Conservation (phyloP, 2,797 vertebrate species). For the Pipistrellus nathusii region DNA sequence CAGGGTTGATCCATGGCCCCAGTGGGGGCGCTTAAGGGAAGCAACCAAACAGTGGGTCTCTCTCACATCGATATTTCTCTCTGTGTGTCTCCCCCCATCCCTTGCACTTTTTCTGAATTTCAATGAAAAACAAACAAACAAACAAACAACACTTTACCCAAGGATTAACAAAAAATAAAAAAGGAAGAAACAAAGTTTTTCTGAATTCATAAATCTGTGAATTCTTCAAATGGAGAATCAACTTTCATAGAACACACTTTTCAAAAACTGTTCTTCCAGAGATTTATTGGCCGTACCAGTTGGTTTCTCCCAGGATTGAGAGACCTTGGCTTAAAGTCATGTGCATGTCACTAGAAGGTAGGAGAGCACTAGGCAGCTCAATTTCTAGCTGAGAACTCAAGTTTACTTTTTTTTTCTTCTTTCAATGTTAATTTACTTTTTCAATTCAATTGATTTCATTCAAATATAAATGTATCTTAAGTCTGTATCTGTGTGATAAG, state of each 20-base stretch:
- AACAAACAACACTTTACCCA: too few relatives aligned
- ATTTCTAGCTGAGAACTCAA: neutral
- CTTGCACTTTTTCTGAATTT: too few relatives aligned
- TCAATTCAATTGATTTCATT: neutral
- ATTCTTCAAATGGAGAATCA: neutral
- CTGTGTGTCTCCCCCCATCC: too few relatives aligned
- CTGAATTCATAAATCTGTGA: neutral
- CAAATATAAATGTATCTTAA: neutral
- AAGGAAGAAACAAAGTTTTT: neutral
- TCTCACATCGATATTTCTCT: too few relatives aligned
- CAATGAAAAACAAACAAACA: too few relatives aligned
- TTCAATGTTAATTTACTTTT: neutral
- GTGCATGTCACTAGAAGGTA: neutral
- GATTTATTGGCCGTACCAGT: neutral
- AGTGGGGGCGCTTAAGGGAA: too few relatives aligned
- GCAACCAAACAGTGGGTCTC: too few relatives aligned
- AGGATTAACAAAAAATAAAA: too few relatives aligned
- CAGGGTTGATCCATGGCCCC: too few relatives aligned
- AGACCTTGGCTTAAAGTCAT: neutral
- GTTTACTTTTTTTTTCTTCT: neutral
- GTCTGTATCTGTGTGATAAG: neutral
- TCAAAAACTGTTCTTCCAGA: neutral
- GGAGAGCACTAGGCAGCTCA: neutral
- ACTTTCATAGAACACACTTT: neutral
- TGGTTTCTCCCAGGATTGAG: neutral